A percentile compares a stretch with the other conserved stretches of the same genome.
Evolutionary conservation across 92 coral and sea anemone genomes (phyloP).

Genomic region (Chrysogorgia sp.): DNA sequence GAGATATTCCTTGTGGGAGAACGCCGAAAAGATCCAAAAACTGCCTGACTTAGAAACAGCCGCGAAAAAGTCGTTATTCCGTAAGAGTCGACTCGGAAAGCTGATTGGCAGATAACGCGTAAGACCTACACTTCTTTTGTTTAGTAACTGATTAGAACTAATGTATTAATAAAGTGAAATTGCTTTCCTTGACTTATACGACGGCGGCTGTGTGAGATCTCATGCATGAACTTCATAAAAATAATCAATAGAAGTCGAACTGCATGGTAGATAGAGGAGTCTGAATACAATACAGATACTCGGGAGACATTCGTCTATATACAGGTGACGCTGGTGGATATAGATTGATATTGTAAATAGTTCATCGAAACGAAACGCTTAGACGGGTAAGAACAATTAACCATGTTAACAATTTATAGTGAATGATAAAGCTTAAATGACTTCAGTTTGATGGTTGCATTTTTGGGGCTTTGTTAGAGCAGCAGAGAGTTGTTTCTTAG

Average conservation of each 20-base stretch:
- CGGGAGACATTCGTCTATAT: too few species aligned
- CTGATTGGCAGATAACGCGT: background rate
- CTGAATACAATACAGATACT: too few species aligned
- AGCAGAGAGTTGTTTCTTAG: too few species aligned
- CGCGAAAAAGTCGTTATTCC: background rate
- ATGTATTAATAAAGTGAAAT: slow-evolving; percentile 30
- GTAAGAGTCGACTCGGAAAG: background rate
- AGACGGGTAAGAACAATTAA: slow-evolving; percentile 14
- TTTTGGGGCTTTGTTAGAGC: background rate
- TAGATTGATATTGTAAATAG: slow-evolving; percentile 25
- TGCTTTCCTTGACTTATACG: background rate
- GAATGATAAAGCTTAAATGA: slow-evolving; percentile 1
- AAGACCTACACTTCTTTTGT: slow-evolving; percentile 13
- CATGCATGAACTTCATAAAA: background rate
- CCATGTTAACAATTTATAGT: slow-evolving; percentile 34
- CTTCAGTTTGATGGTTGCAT: background rate
- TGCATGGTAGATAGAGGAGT: too few species aligned
- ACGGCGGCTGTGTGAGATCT: background rate
- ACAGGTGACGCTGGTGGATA: background rate
- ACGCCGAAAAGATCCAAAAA: background rate
- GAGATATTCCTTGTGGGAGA: background rate
- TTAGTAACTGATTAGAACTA: slow-evolving; percentile 33
- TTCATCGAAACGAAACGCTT: slow-evolving; percentile 7
- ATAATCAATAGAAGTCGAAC: background rate
- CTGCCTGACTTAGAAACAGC: background rate